These are phyloP conservation scores for Hypomecis atomaria DNA, from an alignment of 2,888 invertebrate species.

Conservation along the genomic window DNA sequence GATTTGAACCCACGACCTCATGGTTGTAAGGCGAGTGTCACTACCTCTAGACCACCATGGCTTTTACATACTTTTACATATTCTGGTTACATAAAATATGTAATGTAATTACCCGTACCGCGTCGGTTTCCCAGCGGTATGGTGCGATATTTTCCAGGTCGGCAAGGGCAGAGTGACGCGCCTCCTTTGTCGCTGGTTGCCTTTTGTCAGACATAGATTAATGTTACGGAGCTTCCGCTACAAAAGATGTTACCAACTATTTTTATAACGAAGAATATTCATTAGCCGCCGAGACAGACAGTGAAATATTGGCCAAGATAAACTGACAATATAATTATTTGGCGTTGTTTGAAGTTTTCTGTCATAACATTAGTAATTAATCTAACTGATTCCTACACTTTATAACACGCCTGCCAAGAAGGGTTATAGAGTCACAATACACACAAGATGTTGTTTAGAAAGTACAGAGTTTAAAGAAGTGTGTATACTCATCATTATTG, in stretches of 20 bases:
- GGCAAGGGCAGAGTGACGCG: constrained; percentile 43
- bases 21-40: too few species aligned
- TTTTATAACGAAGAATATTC: constrained; percentile 49
- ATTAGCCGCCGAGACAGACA: constrained; percentile 43
- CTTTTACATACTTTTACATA: too few species aligned
- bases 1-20: too few species aligned
- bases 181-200: constrained; percentile 61
- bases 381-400: too few species aligned
- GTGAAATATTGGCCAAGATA: constrained; percentile 35
- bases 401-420: too few species aligned
- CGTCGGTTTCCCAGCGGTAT: constrained; percentile 41
- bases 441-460: too few species aligned
- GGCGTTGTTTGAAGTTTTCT: background rate
- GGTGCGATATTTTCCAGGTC: constrained; percentile 45
- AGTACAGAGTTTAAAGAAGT: too few species aligned
- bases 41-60: too few species aligned
- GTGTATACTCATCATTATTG: too few species aligned
- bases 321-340: constrained; percentile 28
- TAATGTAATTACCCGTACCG: constrained; percentile 2
- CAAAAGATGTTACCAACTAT: constrained; percentile 42
- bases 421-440: too few species aligned
- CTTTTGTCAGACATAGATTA: constrained; percentile 73
- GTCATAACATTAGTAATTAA: too few species aligned
- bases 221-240: constrained; percentile 50
- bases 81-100: too few species aligned